A percentile compares a stretch with the other conserved stretches of the same genome.
These are phyloP conservation scores for Neoaliturus tenellus DNA, from an alignment of 2,888 invertebrate species.

Conservation along the genomic window DNA sequence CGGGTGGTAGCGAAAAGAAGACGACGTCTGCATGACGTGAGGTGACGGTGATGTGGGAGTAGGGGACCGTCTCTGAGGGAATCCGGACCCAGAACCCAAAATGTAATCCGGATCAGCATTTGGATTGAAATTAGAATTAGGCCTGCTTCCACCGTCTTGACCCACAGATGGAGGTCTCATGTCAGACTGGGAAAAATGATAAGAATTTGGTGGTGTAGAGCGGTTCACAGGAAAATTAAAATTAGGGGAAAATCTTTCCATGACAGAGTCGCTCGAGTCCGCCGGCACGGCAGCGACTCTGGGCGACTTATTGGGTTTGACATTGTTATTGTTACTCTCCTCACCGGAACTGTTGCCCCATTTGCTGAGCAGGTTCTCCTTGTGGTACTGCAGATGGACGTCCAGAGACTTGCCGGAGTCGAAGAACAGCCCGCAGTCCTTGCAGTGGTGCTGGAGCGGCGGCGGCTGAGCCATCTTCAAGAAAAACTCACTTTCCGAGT, in stretches of 20 bases:
- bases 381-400: slow-evolving; percentile 87
- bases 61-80: slow-evolving; percentile 54
- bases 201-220: slow-evolving; percentile 44
- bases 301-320: slow-evolving; percentile 71
- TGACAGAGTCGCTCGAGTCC: slow-evolving; percentile 81
- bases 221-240: slow-evolving; percentile 48
- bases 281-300: slow-evolving; percentile 78
- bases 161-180: slow-evolving; percentile 51
- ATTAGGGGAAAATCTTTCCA: slow-evolving; percentile 54
- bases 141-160: slow-evolving; percentile 24
- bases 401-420: slow-evolving; percentile 86
- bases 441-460: slow-evolving; percentile 77
- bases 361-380: slow-evolving; percentile 84
- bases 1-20: slow-evolving; percentile 58
- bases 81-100: slow-evolving; percentile 50
- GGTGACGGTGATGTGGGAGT: slow-evolving; percentile 55
- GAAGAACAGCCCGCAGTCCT: slow-evolving; percentile 84
- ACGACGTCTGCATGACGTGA: slow-evolving; percentile 23
- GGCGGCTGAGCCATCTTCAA: slow-evolving; percentile 46
- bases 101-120: slow-evolving; percentile 49
- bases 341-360: slow-evolving; percentile 77
- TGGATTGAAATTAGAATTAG: slow-evolving; percentile 44
- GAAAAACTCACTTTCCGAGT: neutral
- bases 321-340: slow-evolving; percentile 81
- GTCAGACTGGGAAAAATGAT: slow-evolving; percentile 43